Base-by-base conservation (phyloP, 2,888 invertebrate species). In the Heteromyza rotundicornis region DNA sequence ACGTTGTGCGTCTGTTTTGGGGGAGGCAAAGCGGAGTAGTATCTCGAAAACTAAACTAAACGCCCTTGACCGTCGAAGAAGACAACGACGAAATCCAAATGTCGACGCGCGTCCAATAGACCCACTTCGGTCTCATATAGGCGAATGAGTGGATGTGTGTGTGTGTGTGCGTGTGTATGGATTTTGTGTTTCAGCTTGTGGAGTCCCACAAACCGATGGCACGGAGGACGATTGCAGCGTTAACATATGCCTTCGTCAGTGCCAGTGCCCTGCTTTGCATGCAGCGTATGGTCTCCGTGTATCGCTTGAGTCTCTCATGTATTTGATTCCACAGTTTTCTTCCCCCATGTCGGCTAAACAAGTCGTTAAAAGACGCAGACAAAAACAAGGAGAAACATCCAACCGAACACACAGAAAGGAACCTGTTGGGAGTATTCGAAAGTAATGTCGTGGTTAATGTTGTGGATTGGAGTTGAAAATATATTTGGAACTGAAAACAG, bases 241-340 rank as follows among this genome's bases (percentile, higher is more conserved):
- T n/a, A n/a, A 3, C 16, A 40, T 27, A 14, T 24, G 24, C 27
- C n/a, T 2, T 20, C 50, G n/a, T 23, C 24, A 56, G 47, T 47
- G 47, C 56, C 47, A 56, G 56, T 56, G 56, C 56, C 56, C 56
- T 56, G 56, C 44, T 44, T 56, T 56, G 56, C 56, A 56, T 56
- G 56, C 40, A 40, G 14, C 40, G 27, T 27, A 10, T 27, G 27
- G 27, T 27, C 5, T 27, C 27, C 27, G 27, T 27, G 27, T 5
- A 27, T 7, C 10, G 27, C 27, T 10, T 27, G 7, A 10, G 27
- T 27, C 27, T 5, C 27, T 27, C 14, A 7, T 40, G 14, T n/a
- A 10, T 40, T n/a, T 40, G 8, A 40, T 40, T 40, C 40, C 5
- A 40, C 40, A n/a, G 8, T 40, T 40, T 40, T 27, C 5, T 5